Base-by-base conservation (phyloP, 2,888 invertebrate genomes). In the Shargacucullia verbasci region DNA sequence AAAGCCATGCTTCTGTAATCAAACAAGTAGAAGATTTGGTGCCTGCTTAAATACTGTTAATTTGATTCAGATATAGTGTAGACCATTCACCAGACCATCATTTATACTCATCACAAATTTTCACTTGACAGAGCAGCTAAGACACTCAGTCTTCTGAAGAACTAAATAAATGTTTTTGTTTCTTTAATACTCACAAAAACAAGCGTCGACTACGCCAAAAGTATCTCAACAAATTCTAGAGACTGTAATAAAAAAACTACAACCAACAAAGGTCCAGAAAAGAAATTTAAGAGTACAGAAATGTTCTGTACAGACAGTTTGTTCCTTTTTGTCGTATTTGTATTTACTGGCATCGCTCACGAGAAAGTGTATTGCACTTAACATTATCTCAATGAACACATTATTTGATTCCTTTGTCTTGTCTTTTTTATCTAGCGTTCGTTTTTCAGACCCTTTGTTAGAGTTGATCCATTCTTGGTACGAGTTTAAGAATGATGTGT, bases 341-440 rank as follows among this genome's bases (percentile, higher is more conserved):
- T 70, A 49, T 49, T 57, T 63, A 57, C 66, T 64, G 14, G 38
- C 29, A 70, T 66, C 31, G 65, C 52, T 70, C 52, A 62, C 50
- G 27, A 48, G 37, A 37, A 41, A 59, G 43, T 59, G 38, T 59
- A 41, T 14, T 59, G 40, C 59, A 66, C 54, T 59, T 35, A 52
- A 59, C 48, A 52, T 53, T 59, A 60, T 56, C 52, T 40, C 35
- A 52, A 58, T 64, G 52, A 53, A 64, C 65, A 58, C 70, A 52
- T 48, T 58, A 58, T 48, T 64, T 50, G 40, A 48, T 70, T 57
- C 43, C 31, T 49, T 66, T 57, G 50, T 64, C 15, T 45, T 45
- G 10, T 58, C 27, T 39, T 27, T 2, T 50, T 34, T 6, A 37
- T 41, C 7, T 49, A 0, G 14, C 12, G 20, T 20, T 20, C 15